Base-by-base conservation (phyloP, 2,113 vertebrate species). In the Entomyzon cyanotis region DNA sequence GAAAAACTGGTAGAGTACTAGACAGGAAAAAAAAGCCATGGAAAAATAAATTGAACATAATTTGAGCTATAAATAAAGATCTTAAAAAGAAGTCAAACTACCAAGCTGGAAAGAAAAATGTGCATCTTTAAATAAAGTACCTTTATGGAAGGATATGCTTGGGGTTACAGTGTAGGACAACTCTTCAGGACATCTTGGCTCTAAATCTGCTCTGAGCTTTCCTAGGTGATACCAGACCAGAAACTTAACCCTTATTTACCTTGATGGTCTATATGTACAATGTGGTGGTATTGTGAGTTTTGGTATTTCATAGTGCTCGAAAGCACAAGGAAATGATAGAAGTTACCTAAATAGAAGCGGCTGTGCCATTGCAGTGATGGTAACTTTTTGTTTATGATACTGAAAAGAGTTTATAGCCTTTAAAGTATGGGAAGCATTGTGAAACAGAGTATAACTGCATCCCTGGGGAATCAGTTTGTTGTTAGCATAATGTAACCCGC, bases 31-130 rank as follows among this genome's bases (percentile, higher is more conserved):
- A 86, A 3, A 59, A 92, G 33, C 37, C 33, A 11, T 62, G 90
- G 64, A 94, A 94, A 96, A 97, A 87, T 71, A 95, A 96, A 89
- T 78, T 56, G 37, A 89, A 84, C 69, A 53, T 90, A 93, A 95
- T 94, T 84, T 90, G 56, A 84, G 41, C 76, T 96, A 50, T 91
- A 96, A 95, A 93, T 94, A 78, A 90, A 84, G 73, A 52, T 69
- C 69, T 96, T 81, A 60, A 92, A 81, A 95, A 94, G 69, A 93
- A 92, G 42, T 37, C 27, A 67, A 30, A 60, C 28, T 90, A n/a
- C 76, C 60, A 83, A 89, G 55, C 67, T 92, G 70, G 31, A 80
- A 91, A 84, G 46, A 55, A 93, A 76, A 90, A 85, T 44, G 50
- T 67, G 9, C 58, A 35, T 92, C 87, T 85, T 83, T 59, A 75